phyloP scores from a whole-genome alignment of 2,888 invertebrate genomes.

The Cheiracanthium punctorium region DNA sequence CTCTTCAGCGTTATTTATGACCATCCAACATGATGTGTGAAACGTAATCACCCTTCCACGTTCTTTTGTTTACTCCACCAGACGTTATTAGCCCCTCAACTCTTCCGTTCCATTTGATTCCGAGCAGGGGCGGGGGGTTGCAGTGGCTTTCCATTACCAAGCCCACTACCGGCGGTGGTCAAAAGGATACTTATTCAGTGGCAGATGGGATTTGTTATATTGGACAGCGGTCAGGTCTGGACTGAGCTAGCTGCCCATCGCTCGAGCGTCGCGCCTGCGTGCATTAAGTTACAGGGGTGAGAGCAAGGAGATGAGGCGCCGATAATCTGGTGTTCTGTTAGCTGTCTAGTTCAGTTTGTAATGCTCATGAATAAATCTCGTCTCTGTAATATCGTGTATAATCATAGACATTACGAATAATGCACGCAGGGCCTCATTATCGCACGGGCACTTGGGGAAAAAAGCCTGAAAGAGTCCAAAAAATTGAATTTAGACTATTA shows the following conservation, averaged over 20 bases:
- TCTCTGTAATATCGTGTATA: too few species aligned
- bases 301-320: neutral
- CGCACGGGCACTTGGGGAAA: too few species aligned
- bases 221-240: neutral
- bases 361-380: too few species aligned
- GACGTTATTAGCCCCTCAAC: slow-evolving; percentile 1
- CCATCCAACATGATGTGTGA: neutral
- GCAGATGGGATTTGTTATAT: slow-evolving; percentile 3
- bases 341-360: neutral
- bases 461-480: too few species aligned
- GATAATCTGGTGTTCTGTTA: neutral
- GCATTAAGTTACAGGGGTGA: neutral
- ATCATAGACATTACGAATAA: too few species aligned
- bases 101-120: slow-evolving; percentile 15
- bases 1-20: neutral
- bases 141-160: slow-evolving; percentile 1
- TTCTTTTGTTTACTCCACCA: neutral
- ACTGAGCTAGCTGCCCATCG: neutral
- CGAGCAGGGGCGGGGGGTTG: neutral
- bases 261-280: neutral
- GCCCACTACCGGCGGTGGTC: neutral
- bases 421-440: too few species aligned
- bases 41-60: neutral
- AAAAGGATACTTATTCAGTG: neutral
- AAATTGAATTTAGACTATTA: too few species aligned